Base-by-base conservation (phyloP, 2,797 vertebrate genomes). In the Rousettus madagascariensis region DNA sequence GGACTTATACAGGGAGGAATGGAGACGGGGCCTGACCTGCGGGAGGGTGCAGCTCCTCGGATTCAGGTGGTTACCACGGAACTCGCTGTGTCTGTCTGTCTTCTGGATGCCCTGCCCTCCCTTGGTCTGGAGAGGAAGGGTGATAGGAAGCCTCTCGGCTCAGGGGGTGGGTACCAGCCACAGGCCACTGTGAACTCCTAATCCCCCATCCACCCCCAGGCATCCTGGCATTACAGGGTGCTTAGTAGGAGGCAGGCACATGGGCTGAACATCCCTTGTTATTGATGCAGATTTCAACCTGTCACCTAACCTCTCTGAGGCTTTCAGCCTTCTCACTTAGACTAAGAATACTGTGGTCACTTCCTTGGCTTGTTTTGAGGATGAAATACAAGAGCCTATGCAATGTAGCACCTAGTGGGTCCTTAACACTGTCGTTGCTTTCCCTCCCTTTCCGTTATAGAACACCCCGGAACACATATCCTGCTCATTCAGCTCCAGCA, bases 341-440 rank as follows among this genome's bases (percentile, higher is more conserved):
- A 26, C 41, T 13, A 30, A 17, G 30, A 83, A 11, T 33, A 46
- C 12, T 0, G 8, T 5, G 10, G 24, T 17, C 2, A 17, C 33
- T 26, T 63, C 28, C n/a, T 69, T 20, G 30, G 33, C 49, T 30
- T 69, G 26, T 77, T 38, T 22, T 24, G 16, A 94, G 57, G 41
- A 8, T 17, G 61, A 74, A 53, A 49, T 65, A 55, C 17, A 63
- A 36, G 19, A 46, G 15, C 16, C 8, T 16, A 0, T 24, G 59
- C 9, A 43, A 20, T 2, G 4, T 5, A 36, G n/a, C 79, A 30
- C 17, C 0, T 2, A 61, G 63, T 26, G 57, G 74, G 19, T 61
- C 7, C 72, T 46, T 90, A 9, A 20, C 4, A 1, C 1, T 0
- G 0, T 66, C 2, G 0, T 8, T 33, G 11, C 16, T 28, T 53